Evolutionary conservation across 2,113 vertebrate genomes (phyloP).

Genomic region (Mustela lutreola): DNA sequence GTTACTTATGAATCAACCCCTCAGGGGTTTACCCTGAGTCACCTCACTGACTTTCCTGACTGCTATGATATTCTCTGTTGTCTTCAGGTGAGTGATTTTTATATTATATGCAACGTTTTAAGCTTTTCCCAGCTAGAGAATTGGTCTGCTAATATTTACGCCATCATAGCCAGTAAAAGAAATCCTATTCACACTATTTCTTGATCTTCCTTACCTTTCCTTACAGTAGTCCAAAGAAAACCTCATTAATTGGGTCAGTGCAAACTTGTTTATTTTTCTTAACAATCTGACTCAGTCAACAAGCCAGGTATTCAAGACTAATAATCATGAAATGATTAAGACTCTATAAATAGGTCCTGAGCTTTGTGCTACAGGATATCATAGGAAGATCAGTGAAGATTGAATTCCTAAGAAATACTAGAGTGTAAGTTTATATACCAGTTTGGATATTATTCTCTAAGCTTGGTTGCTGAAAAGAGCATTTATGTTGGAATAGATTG

Average conservation of each 20-base stretch:
- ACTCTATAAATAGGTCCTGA: not conserved
- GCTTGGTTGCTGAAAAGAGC: not conserved
- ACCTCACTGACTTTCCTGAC: too few species aligned
- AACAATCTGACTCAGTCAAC: not conserved
- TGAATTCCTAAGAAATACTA: not conserved
- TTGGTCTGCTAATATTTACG: not conserved
- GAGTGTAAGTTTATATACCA: not conserved
- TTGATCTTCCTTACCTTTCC: not conserved
- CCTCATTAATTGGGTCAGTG: not conserved
- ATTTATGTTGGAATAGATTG: not conserved
- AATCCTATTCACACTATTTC: not conserved
- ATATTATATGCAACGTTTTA: too few species aligned
- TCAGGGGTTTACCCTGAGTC: too few species aligned
- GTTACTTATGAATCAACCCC: too few species aligned
- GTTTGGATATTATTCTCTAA: not conserved
- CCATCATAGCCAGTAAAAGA: not conserved
- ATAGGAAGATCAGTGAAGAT: not conserved
- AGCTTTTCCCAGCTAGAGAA: not conserved
- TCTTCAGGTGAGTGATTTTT: too few species aligned
- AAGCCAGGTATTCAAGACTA: not conserved
- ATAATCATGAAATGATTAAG: not conserved
- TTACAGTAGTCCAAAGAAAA: not conserved
- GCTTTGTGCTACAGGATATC: not conserved
- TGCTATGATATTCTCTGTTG: too few species aligned
- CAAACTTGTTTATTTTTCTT: not conserved